Conservation (phyloP, 2,888 invertebrate species). For the Falcaria lacertinaria region DNA sequence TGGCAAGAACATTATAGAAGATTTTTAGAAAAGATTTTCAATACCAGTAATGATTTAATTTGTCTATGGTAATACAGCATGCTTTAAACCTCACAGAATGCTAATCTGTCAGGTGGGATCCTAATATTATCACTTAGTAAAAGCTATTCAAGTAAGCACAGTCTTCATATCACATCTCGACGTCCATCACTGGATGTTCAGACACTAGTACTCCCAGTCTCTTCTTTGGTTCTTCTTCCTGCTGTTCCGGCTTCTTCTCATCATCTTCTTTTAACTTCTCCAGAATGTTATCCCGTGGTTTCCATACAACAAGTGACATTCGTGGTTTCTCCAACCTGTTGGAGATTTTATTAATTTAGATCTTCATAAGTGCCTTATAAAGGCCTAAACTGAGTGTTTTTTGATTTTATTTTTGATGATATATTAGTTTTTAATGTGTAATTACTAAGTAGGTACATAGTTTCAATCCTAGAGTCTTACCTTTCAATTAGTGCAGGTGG, state of each 20-base stretch:
- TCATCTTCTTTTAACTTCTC: slow-evolving; percentile 45
- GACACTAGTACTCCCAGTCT: slow-evolving; percentile 54
- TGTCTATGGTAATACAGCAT: no score
- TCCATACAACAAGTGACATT: slow-evolving; percentile 90
- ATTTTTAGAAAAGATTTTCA: no score
- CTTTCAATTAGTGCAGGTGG: slow-evolving; percentile 83
- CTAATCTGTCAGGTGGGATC: no score
- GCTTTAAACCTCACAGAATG: no score
- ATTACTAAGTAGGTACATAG: no score
- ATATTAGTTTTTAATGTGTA: no score
- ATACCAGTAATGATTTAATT: no score
- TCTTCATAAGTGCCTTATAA: no score
- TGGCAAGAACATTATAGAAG: no score
- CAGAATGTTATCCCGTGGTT: slow-evolving; percentile 82
- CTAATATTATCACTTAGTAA: background rate
- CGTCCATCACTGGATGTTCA: slow-evolving; percentile 46
- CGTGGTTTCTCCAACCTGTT: slow-evolving; percentile 84
- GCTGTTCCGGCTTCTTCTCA: slow-evolving; percentile 37
- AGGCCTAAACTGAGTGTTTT: no score
- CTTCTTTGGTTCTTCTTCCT: slow-evolving; percentile 32
- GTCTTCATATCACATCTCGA: slow-evolving; percentile 56
- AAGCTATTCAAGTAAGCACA: background rate
- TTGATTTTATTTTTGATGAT: no score
- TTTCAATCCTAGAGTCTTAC: slow-evolving; percentile 24
- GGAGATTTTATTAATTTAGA: no score